Base-by-base conservation (phyloP, 2,888 invertebrate genomes). In the Polydrusus cervinus region DNA sequence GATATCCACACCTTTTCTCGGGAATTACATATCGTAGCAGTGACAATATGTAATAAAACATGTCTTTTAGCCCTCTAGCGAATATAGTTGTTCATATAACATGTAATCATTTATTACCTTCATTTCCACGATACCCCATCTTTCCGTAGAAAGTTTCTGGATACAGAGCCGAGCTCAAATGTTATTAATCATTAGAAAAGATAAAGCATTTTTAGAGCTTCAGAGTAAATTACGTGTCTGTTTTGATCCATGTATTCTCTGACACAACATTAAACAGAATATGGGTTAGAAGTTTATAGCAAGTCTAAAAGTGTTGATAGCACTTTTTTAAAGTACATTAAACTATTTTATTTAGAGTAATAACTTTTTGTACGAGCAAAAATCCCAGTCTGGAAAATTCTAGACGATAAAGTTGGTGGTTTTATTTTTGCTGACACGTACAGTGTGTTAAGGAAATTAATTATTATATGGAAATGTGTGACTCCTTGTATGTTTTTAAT, bases 121-220 rank as follows among this genome's bases (percentile, higher is more conserved):
- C 16, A 47, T 47, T 10, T 13, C 51, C 18, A 49, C 14, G 16
- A 49, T 49, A 49, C 47, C n/a, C n/a, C 9, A 8, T 49, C 20
- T 51, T 16, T 9, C 9, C 9, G 51, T 51, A 51, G 51, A 20
- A 51, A 51, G 51, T 51, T 51, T 20, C 51, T 13, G n/a, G 20
- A 20, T 51, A 20, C 10, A 20, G 20, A 18, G 10, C 51, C 20
- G 14, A 51, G 51, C 51, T 51, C 20, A 10, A 51, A 20, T 18
- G 51, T 20, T 51, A 51, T 51, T 51, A 51, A 51, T 51, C 51
- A 51, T 51, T 51, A 11, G 13, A 18, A 51, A 18, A 51, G 51
- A 51, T 51, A 51, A 51, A 51, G 51, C 20, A 51, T 51, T 51
- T 51, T 51, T 51, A 51, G 51, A 51, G 51, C 51, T 51, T 9